Evolutionary conservation across 2,797 vertebrate species (phyloP).

Genomic region (Petrocephalus schoutedeni): DNA sequence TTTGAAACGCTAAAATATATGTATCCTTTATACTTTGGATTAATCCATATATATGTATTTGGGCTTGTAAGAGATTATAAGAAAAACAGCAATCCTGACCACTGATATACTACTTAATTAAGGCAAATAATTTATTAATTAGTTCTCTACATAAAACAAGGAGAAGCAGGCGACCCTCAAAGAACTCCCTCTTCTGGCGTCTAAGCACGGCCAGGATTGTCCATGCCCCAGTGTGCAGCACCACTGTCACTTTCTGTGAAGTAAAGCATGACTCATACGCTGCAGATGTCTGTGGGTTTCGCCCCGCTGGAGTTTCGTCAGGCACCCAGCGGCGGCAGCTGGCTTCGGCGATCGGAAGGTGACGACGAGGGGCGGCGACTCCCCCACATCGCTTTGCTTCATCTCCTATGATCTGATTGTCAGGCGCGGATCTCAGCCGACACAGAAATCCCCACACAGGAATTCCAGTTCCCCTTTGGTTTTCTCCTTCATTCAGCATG

Average conservation of each 20-base stretch:
- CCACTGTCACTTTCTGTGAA: background rate
- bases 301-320: background rate
- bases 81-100: background rate
- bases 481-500: background rate
- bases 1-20: background rate
- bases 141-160: background rate
- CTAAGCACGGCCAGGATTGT: background rate
- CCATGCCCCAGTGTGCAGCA: background rate
- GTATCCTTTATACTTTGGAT: background rate
- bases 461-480: background rate
- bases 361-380: background rate
- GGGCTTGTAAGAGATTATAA: background rate
- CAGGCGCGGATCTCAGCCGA: background rate
- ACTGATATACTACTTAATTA: background rate
- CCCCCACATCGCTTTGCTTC: background rate
- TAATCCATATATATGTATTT: background rate
- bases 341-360: background rate
- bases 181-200: background rate
- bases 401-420: background rate
- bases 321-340: background rate
- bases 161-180: background rate
- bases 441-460: slow-evolving; percentile 8
- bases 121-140: background rate
- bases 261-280: slow-evolving; percentile 18
- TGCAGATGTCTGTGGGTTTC: background rate